Conservation (phyloP, 2,113 vertebrate species). For the Picathartes gymnocephalus region DNA sequence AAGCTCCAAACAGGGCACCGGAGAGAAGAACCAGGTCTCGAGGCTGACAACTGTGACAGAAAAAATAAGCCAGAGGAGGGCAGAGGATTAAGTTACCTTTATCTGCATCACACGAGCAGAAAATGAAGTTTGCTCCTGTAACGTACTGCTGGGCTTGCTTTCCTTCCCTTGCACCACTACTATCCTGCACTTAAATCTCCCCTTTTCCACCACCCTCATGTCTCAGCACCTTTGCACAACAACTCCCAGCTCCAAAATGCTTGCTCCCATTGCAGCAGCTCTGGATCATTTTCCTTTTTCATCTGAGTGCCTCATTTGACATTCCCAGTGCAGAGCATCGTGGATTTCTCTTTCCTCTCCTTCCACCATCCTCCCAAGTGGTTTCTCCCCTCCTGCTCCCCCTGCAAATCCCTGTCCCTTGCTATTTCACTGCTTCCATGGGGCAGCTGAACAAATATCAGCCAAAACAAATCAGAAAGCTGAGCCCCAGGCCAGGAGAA, state of each 20-base stretch:
- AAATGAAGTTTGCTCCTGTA: background rate
- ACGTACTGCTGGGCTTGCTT: background rate
- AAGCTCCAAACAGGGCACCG: background rate
- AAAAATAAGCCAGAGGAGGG: background rate
- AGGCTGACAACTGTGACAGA: background rate
- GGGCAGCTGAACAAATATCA: background rate
- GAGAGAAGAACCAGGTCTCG: background rate
- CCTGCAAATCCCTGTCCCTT: background rate
- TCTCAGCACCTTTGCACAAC: background rate
- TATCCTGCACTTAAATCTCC: background rate
- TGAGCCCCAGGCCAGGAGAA: background rate
- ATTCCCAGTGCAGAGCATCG: background rate
- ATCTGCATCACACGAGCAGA: background rate
- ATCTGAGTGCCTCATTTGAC: accelerated
- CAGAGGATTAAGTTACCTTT: background rate
- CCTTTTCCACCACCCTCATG: background rate
- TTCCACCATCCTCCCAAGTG: background rate
- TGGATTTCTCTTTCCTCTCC: background rate
- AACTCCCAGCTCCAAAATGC: background rate
- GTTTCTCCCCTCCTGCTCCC: background rate
- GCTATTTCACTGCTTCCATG: background rate
- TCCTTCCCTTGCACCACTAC: background rate
- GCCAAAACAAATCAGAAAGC: background rate
- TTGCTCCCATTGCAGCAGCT: background rate
- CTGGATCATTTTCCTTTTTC: background rate